Percentiles rank a stretch among this genome's conserved stretches.
These are phyloP conservation scores for Gila robusta DNA, from an alignment of 2,797 vertebrate species.

Conservation along the genomic window DNA sequence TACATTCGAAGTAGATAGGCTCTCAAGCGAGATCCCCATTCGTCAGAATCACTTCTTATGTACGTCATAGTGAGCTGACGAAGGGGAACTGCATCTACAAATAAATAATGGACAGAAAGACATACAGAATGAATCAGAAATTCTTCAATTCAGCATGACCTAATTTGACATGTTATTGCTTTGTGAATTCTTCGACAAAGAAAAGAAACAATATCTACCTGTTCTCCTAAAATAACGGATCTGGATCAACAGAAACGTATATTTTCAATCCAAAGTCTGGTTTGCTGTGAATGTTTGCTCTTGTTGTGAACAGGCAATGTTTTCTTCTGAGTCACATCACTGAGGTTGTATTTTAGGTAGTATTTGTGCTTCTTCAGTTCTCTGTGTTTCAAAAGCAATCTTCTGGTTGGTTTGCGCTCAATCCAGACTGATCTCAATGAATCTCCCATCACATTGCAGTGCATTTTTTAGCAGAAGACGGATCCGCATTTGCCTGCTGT, in stretches of 20 bases:
- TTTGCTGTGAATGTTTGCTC: neutral
- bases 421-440: neutral
- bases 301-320: neutral
- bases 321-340: neutral
- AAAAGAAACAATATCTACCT: neutral
- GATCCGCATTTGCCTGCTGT: slow-evolving; percentile 85
- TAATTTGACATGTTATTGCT: neutral
- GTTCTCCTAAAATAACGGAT: neutral
- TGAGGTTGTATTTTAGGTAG: neutral
- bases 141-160: neutral
- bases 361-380: neutral
- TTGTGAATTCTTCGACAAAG: neutral
- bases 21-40: too few relatives aligned
- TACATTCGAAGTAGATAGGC: too few relatives aligned
- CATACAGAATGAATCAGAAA: neutral
- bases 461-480: slow-evolving; percentile 80
- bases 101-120: neutral
- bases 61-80: too few relatives aligned
- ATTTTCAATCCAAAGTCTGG: neutral
- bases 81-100: neutral
- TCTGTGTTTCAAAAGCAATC: neutral
- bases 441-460: slow-evolving; percentile 78
- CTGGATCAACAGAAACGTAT: neutral
- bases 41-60: too few relatives aligned
- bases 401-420: neutral